A percentile compares a stretch with the other conserved stretches of the same genome.
These are phyloP conservation scores for Ophraella communa DNA, from an alignment of 2,888 invertebrate species.

Conservation along the genomic window DNA sequence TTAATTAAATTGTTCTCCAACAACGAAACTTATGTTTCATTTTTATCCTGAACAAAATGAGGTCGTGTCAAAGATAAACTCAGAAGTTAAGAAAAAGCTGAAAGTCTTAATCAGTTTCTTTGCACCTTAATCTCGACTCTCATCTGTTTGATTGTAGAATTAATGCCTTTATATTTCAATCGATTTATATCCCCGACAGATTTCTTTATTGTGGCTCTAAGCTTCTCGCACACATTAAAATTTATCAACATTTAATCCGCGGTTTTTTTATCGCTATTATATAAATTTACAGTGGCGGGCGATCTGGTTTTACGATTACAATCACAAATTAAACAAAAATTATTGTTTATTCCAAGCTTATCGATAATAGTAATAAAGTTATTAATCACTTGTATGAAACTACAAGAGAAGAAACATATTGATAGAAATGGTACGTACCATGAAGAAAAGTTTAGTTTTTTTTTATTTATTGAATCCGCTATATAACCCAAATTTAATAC, in stretches of 20 bases:
- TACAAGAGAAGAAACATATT: no score
- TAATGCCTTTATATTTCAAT: conserved; percentile 12
- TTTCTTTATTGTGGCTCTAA: conserved; percentile 9
- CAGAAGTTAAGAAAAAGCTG: background rate
- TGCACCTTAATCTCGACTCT: conserved; percentile 10
- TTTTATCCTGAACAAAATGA: background rate
- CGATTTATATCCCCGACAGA: conserved; percentile 20
- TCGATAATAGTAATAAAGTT: no score
- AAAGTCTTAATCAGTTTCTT: conserved; percentile 20
- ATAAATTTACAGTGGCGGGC: conserved; percentile 20
- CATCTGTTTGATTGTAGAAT: conserved; percentile 14
- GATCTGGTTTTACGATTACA: no score
- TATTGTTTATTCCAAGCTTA: background rate
- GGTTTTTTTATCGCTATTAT: conserved; percentile 26
- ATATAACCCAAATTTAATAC: no score
- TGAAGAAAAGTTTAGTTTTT: no score
- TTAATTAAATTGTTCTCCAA: no score
- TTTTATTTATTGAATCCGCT: no score
- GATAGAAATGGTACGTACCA: no score
- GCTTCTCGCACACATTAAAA: conserved; percentile 9
- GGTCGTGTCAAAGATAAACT: background rate
- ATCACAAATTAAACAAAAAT: no score
- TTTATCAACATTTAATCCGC: conserved; percentile 21
- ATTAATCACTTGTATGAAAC: no score
- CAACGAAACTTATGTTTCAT: no score